Evolutionary conservation across 2,113 vertebrate genomes (phyloP).

Genomic region (Axis porcinus): DNA sequence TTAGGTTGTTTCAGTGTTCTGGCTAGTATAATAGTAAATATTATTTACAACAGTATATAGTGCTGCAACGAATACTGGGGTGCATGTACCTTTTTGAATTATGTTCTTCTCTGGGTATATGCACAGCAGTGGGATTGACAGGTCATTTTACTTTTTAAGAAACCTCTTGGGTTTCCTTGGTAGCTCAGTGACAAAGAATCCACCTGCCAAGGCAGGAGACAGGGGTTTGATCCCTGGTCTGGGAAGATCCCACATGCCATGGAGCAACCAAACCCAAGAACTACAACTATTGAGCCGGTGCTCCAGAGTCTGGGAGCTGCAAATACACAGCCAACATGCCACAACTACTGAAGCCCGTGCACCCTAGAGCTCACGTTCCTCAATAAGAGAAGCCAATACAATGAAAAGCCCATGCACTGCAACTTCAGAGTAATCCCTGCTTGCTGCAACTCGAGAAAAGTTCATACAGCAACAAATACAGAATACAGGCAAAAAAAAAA

Average conservation of each 20-base stretch:
- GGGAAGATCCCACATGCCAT: neutral
- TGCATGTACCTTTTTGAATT: neutral
- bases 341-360: neutral
- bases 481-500: neutral
- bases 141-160: neutral
- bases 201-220: neutral
- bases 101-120: neutral
- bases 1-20: neutral
- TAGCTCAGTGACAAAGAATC: neutral
- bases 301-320: neutral
- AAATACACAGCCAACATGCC: neutral
- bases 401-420: neutral
- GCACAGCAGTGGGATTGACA: neutral
- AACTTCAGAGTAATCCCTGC: neutral
- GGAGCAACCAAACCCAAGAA: neutral
- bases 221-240: neutral
- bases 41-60: neutral
- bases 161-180: neutral
- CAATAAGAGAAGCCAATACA: neutral
- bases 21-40: neutral
- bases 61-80: neutral
- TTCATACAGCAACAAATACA: neutral
- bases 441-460: neutral
- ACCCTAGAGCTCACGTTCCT: neutral
- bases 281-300: neutral